Evolutionary conservation across 2,888 invertebrate genomes (phyloP).

Genomic region (Brachynemurus nebulosus): DNA sequence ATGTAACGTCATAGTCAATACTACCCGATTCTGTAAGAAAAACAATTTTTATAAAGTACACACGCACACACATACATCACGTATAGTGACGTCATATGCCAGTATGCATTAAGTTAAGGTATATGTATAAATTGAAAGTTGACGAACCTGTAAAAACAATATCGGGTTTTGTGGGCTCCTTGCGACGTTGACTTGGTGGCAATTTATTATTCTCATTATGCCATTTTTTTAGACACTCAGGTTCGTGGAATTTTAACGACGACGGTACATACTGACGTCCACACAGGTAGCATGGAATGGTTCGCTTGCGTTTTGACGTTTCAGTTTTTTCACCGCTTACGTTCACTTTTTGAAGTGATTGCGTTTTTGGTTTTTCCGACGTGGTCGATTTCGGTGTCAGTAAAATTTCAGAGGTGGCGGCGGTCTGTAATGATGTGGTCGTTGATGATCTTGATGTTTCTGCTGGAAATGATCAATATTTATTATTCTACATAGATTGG

Average conservation of each 20-base stretch:
- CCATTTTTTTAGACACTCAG: slow-evolving; percentile 53
- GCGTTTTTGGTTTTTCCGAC: too few species aligned
- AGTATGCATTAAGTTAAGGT: background rate
- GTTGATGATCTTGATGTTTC: too few species aligned
- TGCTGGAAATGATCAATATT: too few species aligned
- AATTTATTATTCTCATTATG: slow-evolving; percentile 43
- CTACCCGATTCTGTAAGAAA: slow-evolving; percentile 28
- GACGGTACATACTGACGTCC: slow-evolving; percentile 46
- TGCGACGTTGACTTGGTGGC: slow-evolving; percentile 36
- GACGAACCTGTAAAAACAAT: slow-evolving; percentile 32
- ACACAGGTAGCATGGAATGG: slow-evolving; percentile 46
- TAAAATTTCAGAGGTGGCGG: too few species aligned
- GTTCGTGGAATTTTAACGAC: slow-evolving; percentile 49
- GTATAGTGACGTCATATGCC: too few species aligned
- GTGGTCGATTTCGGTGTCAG: too few species aligned
- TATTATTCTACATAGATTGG: background rate
- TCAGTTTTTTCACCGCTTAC: too few species aligned
- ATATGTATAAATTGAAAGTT: background rate
- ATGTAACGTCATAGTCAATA: slow-evolving; percentile 28
- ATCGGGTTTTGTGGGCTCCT: slow-evolving; percentile 43
- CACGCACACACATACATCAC: too few species aligned
- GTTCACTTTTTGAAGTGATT: too few species aligned
- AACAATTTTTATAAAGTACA: too few species aligned
- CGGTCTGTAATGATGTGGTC: too few species aligned
- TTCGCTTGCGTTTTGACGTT: too few species aligned